Base-by-base conservation (phyloP, 1,140 invertebrate species). In the Archegozetes longisetosus region DNA sequence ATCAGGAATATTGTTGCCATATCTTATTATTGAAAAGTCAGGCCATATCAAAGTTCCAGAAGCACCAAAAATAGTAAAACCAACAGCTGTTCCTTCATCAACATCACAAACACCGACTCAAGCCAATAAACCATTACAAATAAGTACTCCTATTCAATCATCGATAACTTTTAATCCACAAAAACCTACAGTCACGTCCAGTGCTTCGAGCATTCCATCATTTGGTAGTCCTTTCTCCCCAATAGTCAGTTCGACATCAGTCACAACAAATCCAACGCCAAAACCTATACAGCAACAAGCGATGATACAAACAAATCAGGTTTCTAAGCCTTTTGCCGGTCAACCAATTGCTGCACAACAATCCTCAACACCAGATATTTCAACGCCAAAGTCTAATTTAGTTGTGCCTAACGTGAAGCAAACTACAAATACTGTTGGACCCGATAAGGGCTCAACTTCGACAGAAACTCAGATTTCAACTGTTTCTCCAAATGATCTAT, bases 1-100 rank as follows among this genome's bases (percentile, higher is more conserved):
- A 23, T 3, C 13, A 51, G 62, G 62, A 20, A 17, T 49, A 40
- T 25, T 63, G 9, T 40, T 32, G 32, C 49, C 51, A 14, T 63
- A 60, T 28, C 25, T 54, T 27, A 6, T 56, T 20, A 55, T 52
- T 14, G 22, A 55, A 23, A 62, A 56, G 14, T 23, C 27, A 56
- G 27, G 48, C 28, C 26, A 20, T n/a, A 48, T 58, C 40, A 47
- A 52, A 48, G 40, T 27, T 17, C 56, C 56, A 17, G 20, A n/a
- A 26, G 20, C 14, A 17, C 50, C 50, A 13, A 52, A 52, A 22
- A 23, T 20, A 20, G 50, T 52, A 2, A 52, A 52, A 52, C 50
- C 50, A 22, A 22, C 55, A 3, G 17, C 32, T 6, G 27, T 40
- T 32, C 13, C 32, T 20, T 56, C 55, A 50, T 22, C 25, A 23